Evolutionary conservation across 2,113 vertebrate genomes (phyloP).

Genomic region (Physeter macrocephalus): DNA sequence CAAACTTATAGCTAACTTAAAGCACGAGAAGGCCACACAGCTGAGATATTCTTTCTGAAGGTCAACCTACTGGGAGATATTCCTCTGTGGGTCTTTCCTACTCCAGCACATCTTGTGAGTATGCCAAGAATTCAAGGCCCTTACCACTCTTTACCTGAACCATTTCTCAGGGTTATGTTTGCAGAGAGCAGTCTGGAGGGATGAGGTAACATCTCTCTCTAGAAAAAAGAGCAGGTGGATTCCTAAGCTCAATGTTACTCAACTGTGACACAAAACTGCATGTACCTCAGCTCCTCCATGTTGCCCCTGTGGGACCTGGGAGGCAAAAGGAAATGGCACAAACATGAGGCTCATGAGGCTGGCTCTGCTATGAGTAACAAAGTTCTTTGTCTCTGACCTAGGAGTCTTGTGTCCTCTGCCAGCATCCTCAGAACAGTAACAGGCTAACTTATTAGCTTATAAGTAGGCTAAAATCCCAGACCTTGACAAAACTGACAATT

Average conservation of each 20-base stretch:
- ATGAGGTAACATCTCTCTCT: background rate
- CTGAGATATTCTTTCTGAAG: background rate
- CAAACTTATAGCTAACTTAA: background rate
- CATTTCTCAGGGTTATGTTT: background rate
- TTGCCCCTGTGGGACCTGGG: background rate
- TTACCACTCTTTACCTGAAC: background rate
- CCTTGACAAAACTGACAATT: background rate
- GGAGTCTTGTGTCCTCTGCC: background rate
- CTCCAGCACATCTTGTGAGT: background rate
- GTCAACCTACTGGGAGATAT: background rate
- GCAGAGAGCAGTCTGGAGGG: background rate
- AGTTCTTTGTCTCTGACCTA: background rate
- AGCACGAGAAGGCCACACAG: background rate
- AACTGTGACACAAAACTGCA: background rate
- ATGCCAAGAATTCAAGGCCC: background rate
- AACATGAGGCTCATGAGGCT: background rate
- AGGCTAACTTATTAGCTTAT: background rate
- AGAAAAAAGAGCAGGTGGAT: background rate
- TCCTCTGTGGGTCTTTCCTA: background rate
- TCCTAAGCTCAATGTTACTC: background rate
- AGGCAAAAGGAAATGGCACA: background rate
- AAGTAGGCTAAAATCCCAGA: background rate
- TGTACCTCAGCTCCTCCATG: background rate
- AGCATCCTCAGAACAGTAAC: background rate
- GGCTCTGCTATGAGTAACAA: background rate